phyloP scores from a whole-genome alignment of 2,113 vertebrate species.

The Xenopus tropicalis region UCB_Xtro_10.0 CM004450.2:99334001-99334500 shows the following conservation, averaged over 20 bases:
- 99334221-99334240: constrained; percentile 13
- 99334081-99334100: no score
- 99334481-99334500: constrained; percentile 47
- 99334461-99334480: constrained; percentile 52
- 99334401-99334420: constrained; percentile 46
- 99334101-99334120: no score
- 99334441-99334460: constrained; percentile 42
- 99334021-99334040: no score
- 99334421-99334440: constrained; percentile 48
- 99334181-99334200: no score
- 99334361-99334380: constrained; percentile 37
- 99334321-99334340: constrained; percentile 30
- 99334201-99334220: constrained; percentile 1
- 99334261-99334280: constrained; percentile 24
- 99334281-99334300: constrained; percentile 33
- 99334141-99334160: no score
- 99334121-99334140: no score
- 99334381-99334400: constrained; percentile 39
- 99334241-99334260: constrained; percentile 19
- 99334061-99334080: no score
- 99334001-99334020: no score
- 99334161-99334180: no score
- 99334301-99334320: constrained; percentile 22
- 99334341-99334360: constrained; percentile 20
- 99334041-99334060: no score